Conservation (phyloP, 2,113 vertebrate genomes). For the Alexandromys fortis region DNA sequence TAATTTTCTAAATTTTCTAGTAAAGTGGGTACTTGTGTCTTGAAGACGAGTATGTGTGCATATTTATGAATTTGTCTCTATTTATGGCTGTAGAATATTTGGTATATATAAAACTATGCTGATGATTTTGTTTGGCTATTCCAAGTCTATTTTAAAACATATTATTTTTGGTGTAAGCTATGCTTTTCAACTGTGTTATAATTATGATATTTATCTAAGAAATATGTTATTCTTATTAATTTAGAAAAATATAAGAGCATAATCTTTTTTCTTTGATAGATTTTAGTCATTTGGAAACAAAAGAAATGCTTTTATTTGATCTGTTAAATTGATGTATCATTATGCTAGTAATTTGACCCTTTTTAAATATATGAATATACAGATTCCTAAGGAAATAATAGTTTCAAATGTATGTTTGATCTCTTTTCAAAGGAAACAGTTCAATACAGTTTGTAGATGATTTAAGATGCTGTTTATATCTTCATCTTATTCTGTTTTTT, state of each 20-base stretch:
- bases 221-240: constrained; percentile 32
- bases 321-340: constrained; percentile 17
- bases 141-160: background rate
- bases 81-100: background rate
- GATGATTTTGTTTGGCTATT: background rate
- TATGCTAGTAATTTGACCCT: background rate
- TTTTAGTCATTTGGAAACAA: background rate
- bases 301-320: background rate
- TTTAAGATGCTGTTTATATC: background rate
- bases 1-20: background rate
- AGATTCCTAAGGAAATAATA: background rate
- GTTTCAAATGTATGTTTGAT: background rate
- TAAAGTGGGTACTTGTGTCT: background rate
- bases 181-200: background rate
- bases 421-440: background rate
- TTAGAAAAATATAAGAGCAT: background rate
- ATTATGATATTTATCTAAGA: background rate
- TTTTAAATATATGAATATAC: background rate
- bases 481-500: background rate
- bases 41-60: background rate
- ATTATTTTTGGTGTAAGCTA: background rate
- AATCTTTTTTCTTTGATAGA: background rate
- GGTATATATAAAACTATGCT: background rate
- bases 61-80: background rate
- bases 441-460: background rate